Percentiles rank a stretch among this genome's conserved stretches.
These are phyloP conservation scores for Unio delphinus DNA, from an alignment of 2,888 invertebrate species.

Conservation along the genomic window DNA sequence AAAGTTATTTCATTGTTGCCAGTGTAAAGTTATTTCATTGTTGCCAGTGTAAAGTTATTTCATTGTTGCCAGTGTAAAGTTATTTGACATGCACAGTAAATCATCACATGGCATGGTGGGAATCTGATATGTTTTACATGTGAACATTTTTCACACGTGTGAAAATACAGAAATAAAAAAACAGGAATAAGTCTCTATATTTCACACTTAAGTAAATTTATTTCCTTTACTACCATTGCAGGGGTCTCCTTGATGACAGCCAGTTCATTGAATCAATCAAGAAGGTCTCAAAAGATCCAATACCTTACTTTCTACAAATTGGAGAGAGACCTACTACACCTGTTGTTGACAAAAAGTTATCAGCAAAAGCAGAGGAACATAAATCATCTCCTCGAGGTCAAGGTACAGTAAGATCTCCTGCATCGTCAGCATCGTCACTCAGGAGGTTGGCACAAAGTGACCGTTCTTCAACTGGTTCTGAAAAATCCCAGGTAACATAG, in stretches of 20 bases:
- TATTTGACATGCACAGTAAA: no score
- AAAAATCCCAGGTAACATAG: constrained; percentile 21
- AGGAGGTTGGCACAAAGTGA: constrained; percentile 19
- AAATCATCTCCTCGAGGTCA: neutral
- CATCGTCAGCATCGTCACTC: constrained; percentile 8
- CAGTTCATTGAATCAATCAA: constrained; percentile 62
- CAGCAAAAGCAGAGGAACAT: neutral
- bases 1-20: no score
- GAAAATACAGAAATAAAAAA: no score
- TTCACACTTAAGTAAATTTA: no score
- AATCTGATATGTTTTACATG: no score
- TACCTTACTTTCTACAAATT: constrained; percentile 68
- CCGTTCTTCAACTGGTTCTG: constrained; percentile 21
- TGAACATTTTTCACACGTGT: no score
- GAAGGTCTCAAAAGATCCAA: constrained; percentile 60
- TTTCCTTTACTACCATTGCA: constrained; percentile 23
- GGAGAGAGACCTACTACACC: constrained; percentile 24
- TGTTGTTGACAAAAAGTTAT: neutral
- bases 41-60: no score
- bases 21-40: no score
- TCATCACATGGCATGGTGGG: no score
- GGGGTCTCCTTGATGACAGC: constrained; percentile 66
- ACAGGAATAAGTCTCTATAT: no score
- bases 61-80: no score
- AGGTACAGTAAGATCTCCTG: neutral